Evolutionary conservation across 2,113 vertebrate genomes (phyloP).

Genomic region (Dromiciops gliroides): DNA sequence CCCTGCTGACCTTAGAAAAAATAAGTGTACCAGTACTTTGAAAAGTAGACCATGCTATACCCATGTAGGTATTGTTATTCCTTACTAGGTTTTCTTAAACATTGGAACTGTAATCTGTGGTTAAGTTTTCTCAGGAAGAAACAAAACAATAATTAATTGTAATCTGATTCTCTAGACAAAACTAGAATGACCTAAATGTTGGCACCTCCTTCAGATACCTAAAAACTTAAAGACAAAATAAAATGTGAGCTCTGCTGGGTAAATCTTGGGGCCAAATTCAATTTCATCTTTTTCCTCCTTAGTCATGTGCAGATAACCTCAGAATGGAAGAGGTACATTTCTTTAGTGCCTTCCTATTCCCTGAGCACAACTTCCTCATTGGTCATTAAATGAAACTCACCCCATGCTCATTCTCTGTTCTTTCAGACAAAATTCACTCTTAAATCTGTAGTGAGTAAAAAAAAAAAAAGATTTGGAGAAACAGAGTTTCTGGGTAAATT

Average conservation of each 20-base stretch:
- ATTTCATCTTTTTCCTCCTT: background rate
- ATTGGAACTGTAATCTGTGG: background rate
- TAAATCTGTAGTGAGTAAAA: too few species aligned
- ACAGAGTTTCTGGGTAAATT: too few species aligned
- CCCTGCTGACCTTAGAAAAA: background rate
- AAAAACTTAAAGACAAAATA: background rate
- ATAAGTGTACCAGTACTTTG: background rate
- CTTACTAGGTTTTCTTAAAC: background rate
- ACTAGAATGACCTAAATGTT: background rate
- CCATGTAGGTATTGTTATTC: background rate
- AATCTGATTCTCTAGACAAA: background rate
- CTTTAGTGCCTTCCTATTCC: background rate
- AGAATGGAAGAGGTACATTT: background rate
- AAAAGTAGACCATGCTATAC: background rate
- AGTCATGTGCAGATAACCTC: background rate
- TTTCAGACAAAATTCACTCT: background rate
- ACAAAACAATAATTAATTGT: background rate
- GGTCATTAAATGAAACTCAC: background rate
- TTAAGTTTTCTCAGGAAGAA: background rate
- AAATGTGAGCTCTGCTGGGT: background rate
- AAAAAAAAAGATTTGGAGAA: too few species aligned
- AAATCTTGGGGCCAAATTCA: background rate
- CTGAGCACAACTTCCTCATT: background rate
- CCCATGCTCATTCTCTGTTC: background rate
- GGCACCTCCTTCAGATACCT: background rate